Evolutionary conservation across 2,888 invertebrate species (phyloP).

Genomic region (Tetropium fuscum): DNA sequence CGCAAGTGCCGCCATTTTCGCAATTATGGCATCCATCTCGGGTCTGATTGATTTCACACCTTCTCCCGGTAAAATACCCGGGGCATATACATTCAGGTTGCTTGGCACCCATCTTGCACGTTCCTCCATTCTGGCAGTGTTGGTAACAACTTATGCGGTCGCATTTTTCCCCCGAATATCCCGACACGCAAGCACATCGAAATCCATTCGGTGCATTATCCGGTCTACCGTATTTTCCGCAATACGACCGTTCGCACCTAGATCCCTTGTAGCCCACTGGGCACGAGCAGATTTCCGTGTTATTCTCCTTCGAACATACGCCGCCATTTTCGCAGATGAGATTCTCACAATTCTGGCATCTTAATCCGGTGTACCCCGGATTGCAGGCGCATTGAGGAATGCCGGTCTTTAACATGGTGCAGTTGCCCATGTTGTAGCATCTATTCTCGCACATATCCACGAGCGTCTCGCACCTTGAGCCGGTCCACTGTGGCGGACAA

Average conservation of each 20-base stretch:
- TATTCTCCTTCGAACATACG: slow-evolving; percentile 67
- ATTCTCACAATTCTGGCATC: slow-evolving; percentile 72
- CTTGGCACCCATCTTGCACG: slow-evolving; percentile 57
- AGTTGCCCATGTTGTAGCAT: slow-evolving; percentile 74
- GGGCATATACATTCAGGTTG: slow-evolving; percentile 66
- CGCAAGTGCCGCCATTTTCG: slow-evolving; percentile 54
- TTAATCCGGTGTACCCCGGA: slow-evolving; percentile 59
- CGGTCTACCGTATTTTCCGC: slow-evolving; percentile 57
- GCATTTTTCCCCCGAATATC: slow-evolving; percentile 71
- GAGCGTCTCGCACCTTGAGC: slow-evolving; percentile 74
- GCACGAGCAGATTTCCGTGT: slow-evolving; percentile 68
- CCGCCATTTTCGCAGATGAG: slow-evolving; percentile 74
- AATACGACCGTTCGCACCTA: slow-evolving; percentile 66
- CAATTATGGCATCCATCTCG: slow-evolving; percentile 48
- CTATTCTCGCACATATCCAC: slow-evolving; percentile 69
- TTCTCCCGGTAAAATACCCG: slow-evolving; percentile 64
- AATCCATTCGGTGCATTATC: slow-evolving; percentile 44
- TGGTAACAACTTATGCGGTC: slow-evolving; percentile 71
- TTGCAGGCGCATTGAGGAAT: slow-evolving; percentile 65
- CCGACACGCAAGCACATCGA: slow-evolving; percentile 66
- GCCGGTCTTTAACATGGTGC: slow-evolving; percentile 61
- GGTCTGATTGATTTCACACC: slow-evolving; percentile 68
- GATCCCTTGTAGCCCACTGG: slow-evolving; percentile 69
- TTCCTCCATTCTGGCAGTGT: slow-evolving; percentile 70
- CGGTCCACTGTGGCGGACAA: slow-evolving; percentile 75